Base-by-base conservation (phyloP, 2,113 vertebrate genomes). In the Eublepharis macularius region DNA sequence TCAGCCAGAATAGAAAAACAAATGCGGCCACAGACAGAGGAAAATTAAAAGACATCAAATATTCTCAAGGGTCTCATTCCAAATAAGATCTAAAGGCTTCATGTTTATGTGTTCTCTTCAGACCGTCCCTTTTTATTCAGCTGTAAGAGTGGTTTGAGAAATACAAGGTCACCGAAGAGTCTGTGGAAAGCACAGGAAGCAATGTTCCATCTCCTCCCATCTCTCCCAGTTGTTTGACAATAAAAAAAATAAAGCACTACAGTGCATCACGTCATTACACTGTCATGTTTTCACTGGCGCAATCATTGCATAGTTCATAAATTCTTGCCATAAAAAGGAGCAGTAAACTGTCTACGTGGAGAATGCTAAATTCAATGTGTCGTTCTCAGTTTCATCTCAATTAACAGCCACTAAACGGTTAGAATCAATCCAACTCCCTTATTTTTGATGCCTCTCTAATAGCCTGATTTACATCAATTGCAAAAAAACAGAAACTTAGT, bases 391-490 rank as follows among this genome's bases (percentile, higher is more conserved):
- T 90, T 89, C 88, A 57, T 92, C 79, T 86, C 91, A 92, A 86
- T 94, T 93, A 94, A 75, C 79, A 92, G 74, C 79, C 88, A 70
- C 87, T 92, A 88, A 93, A 90, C 83, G 60, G 60, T 84, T 94
- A 84, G 83, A 92, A 90, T 78, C 86, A 92, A 81, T 92, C 91
- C 89, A 81, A 80, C 69, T 86, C 82, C 78, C 88, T 91, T 80
- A 63, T 92, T 91, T 92, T 73, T 63, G 47, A 66, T 90, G 84
- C 60, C 66, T 93, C 51, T 84, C 86, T 89, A 93, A 92, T 77
- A 90, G 87, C 47, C 89, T 93, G 91, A 93, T 93, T 94, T 92
- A 90, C 80, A 85, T 92, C 89, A 82, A 84, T 34, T 90, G n/a
- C 78, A 92, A 29, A 54, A 83, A 80, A 69, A 84, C 11, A 90